These are phyloP conservation scores for Syngnathus acus DNA, from an alignment of 2,797 vertebrate genomes.

Conservation along the genomic window DNA sequence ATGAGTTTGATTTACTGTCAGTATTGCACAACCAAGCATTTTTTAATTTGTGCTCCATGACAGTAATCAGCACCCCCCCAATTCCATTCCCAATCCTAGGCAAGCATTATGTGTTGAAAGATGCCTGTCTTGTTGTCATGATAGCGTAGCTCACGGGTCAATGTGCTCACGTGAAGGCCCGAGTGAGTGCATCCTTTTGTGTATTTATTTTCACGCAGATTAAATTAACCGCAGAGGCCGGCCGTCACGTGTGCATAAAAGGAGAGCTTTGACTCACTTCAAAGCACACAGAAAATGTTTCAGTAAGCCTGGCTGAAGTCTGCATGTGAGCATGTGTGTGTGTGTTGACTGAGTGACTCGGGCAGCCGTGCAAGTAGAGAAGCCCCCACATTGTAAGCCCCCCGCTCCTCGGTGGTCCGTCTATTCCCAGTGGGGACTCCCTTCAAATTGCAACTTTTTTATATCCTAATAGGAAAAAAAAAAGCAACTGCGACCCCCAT, in stretches of 20 bases:
- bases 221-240: conserved; percentile 50
- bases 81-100: conserved; percentile 2
- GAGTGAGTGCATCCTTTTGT: conserved; percentile 42
- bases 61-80: conserved; percentile 30
- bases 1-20: conserved; percentile 16
- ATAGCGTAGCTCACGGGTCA: conserved; percentile 18
- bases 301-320: conserved; percentile 16
- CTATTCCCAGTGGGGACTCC: conserved; percentile 65
- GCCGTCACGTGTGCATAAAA: conserved; percentile 31
- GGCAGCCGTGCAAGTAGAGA: conserved; percentile 61
- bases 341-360: conserved; percentile 61
- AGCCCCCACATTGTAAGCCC: conserved; percentile 40
- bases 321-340: conserved; percentile 17
- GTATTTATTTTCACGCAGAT: conserved; percentile 59
- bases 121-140: conserved; percentile 12
- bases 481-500: conserved; percentile 46
- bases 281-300: conserved; percentile 36
- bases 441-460: conserved; percentile 50
- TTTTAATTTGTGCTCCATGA: conserved; percentile 37
- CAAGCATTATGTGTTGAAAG: conserved; percentile 19
- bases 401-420: conserved; percentile 60
- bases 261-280: conserved; percentile 30
- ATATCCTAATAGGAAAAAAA: conserved; percentile 42
- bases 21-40: conserved; percentile 7
- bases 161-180: conserved; percentile 23